Evolutionary conservation across 35 echinoderm and acorn worm species (phyloP).

Genomic region (Apostichopus japonicus): DNA sequence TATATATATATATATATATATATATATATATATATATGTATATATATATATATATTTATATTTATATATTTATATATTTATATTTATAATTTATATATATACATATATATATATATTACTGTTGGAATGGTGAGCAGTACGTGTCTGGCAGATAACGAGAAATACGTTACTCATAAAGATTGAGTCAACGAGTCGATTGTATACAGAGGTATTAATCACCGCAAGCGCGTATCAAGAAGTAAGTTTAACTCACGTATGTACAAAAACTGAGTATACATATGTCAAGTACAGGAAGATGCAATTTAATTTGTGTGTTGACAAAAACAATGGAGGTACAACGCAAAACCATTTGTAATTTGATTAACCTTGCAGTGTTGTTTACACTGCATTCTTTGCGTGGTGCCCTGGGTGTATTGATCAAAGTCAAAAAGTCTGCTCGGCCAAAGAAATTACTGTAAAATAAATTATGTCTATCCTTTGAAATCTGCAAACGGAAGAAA

Average conservation of each 20-base stretch:
- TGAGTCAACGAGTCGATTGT: no score
- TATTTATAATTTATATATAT: no score
- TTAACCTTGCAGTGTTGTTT: conserved; percentile 1
- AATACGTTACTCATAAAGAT: no score
- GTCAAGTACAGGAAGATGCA: conserved; percentile 9
- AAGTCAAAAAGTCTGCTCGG: not conserved
- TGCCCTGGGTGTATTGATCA: not conserved
- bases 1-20: no score
- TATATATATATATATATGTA: no score
- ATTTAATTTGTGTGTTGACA: conserved; percentile 30
- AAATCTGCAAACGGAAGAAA: not conserved
- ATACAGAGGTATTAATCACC: not conserved
- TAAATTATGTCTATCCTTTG: conserved; percentile 3
- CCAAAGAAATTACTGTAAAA: not conserved
- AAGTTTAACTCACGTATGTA: not conserved
- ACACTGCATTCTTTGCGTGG: conserved; percentile 5
- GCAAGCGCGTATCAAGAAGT: not conserved
- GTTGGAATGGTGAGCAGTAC: no score
- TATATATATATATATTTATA: no score
- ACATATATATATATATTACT: no score
- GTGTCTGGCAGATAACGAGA: no score
- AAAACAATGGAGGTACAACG: conserved; percentile 19
- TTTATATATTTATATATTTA: no score
- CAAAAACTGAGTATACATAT: not conserved
- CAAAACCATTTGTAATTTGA: conserved; percentile 28